These are phyloP conservation scores for Volucella zonaria DNA, from an alignment of 2,888 invertebrate genomes.

Conservation along the genomic window DNA sequence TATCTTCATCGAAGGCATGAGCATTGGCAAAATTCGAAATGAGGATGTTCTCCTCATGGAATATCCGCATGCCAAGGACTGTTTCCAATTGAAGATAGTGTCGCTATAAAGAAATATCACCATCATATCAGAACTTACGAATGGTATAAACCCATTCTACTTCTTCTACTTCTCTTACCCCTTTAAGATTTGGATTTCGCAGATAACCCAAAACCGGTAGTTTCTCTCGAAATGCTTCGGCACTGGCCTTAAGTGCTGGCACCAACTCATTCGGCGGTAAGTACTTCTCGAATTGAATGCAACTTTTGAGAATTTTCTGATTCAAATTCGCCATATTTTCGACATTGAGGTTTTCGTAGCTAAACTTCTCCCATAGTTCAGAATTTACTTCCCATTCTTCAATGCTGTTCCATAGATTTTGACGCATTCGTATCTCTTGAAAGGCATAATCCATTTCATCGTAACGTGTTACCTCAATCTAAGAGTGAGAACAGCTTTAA, in stretches of 20 bases:
- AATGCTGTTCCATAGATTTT: constrained; percentile 90
- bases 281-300: constrained; percentile 91
- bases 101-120: constrained; percentile 81
- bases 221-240: constrained; percentile 91
- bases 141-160: neutral
- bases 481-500: constrained; percentile 29
- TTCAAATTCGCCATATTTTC: constrained; percentile 88
- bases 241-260: constrained; percentile 89
- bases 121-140: neutral
- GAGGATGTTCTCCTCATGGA: constrained; percentile 87
- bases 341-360: constrained; percentile 84
- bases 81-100: constrained; percentile 94
- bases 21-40: constrained; percentile 88
- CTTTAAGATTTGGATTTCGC: constrained; percentile 90
- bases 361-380: constrained; percentile 85
- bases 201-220: constrained; percentile 91
- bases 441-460: constrained; percentile 91
- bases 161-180: constrained; percentile 76
- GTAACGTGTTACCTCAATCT: constrained; percentile 92
- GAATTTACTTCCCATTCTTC: constrained; percentile 89
- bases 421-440: constrained; percentile 90
- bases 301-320: constrained; percentile 88
- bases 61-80: constrained; percentile 88
- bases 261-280: constrained; percentile 91
- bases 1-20: constrained; percentile 87